phyloP scores from a whole-genome alignment of 2,888 invertebrate genomes.

The Anorthoa munda region DNA sequence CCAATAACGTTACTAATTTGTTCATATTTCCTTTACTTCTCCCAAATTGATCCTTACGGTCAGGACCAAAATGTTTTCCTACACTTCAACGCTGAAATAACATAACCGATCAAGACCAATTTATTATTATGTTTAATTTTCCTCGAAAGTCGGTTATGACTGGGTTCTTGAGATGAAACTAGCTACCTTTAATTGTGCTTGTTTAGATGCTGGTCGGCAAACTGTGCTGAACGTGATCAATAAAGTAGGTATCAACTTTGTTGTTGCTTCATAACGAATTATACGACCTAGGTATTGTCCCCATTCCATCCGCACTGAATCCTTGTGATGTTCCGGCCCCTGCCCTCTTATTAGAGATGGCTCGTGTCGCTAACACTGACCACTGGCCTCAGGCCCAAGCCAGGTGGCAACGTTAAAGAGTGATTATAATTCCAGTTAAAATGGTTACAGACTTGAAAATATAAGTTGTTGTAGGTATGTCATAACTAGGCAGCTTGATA shows the following conservation, averaged over 20 bases:
- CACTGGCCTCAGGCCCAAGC: too few species aligned
- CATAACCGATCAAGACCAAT: slow-evolving; percentile 18
- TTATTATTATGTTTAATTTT: slow-evolving; percentile 21
- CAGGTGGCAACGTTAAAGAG: too few species aligned
- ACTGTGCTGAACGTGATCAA: slow-evolving; percentile 24
- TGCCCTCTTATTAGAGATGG: too few species aligned
- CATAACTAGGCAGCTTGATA: too few species aligned
- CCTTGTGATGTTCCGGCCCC: too few species aligned
- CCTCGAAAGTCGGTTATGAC: not conserved
- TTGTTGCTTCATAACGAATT: too few species aligned
- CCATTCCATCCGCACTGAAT: too few species aligned
- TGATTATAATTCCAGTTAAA: too few species aligned
- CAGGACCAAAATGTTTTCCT: slow-evolving; percentile 22
- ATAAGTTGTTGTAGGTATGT: too few species aligned
- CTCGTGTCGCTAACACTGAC: too few species aligned
- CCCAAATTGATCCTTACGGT: slow-evolving; percentile 31
- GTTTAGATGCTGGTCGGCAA: slow-evolving; percentile 22
- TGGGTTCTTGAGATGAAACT: slow-evolving; percentile 12
- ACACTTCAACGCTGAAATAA: slow-evolving; percentile 22
- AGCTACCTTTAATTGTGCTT: slow-evolving; percentile 29
- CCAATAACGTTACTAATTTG: slow-evolving; percentile 21
- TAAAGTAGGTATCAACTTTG: slow-evolving; percentile 1
- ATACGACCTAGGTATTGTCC: too few species aligned
- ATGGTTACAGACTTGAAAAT: too few species aligned
- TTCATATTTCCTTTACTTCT: slow-evolving; percentile 10